A percentile compares a stretch with the other conserved stretches of the same genome.
Conservation (phyloP, 64 coral and sea anemone species). For the Dendronephthya gigantea region DNA sequence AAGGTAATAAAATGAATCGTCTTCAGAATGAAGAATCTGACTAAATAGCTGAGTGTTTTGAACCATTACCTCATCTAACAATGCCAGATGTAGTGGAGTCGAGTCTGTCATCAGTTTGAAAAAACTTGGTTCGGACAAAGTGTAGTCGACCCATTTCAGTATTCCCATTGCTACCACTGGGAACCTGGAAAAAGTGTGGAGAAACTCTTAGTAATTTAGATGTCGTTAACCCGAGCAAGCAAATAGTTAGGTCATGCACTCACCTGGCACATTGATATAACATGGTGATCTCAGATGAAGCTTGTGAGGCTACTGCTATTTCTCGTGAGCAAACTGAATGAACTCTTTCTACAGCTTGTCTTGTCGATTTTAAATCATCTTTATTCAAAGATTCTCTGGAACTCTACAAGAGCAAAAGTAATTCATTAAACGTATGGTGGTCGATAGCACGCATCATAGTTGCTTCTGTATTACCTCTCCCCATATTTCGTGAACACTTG, state of each 20-base stretch:
- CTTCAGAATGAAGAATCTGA: too few relatives aligned
- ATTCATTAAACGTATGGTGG: neutral
- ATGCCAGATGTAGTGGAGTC: conserved; percentile 82
- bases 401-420: conserved; percentile 15
- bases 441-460: too few relatives aligned
- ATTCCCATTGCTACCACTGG: conserved; percentile 92
- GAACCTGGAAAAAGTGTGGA: conserved; percentile 44
- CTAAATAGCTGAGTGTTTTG: too few relatives aligned
- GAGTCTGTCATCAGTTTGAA: conserved; percentile 98
- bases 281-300: conserved; percentile 69
- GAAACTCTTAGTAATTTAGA: too few relatives aligned
- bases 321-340: conserved; percentile 71
- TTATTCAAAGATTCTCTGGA: conserved; percentile 45
- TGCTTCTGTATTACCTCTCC: conserved; percentile 40
- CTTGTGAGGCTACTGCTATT: conserved; percentile 59
- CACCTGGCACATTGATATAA: conserved; percentile 90
- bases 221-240: too few relatives aligned
- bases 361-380: conserved; percentile 90
- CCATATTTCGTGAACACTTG: conserved; percentile 84
- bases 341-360: conserved; percentile 77
- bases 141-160: conserved; percentile 94
- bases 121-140: conserved; percentile 79
- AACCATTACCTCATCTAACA: conserved; percentile 87
- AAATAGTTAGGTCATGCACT: neutral
- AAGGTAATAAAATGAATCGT: neutral